Base-by-base conservation (phyloP, 2,113 vertebrate genomes). In the Struthidea cinerea region DNA sequence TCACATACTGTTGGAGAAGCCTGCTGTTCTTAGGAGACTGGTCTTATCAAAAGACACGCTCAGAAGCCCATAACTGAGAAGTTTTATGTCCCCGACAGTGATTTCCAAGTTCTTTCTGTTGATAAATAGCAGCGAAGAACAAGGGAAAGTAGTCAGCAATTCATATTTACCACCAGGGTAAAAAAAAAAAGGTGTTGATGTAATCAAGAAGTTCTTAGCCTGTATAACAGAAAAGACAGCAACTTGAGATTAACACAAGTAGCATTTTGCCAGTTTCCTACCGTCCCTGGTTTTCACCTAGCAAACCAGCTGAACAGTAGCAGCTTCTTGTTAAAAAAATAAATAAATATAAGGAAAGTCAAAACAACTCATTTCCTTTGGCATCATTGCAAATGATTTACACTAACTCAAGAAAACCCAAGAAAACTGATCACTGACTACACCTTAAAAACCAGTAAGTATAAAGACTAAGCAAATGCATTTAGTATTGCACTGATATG, bases 341-440 rank as follows among this genome's bases (percentile, higher is more conserved):
- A 97, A 97, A 96, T 97, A 97, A 97, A 96, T 89, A 94, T 10
- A 82, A 87, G 75, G 93, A 89, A 90, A 95, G 79, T 95, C 85
- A 95, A 96, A 96, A 93, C 94, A 97, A 96, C 91, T 96, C 81
- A 88, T 94, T 97, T 98, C 98, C 98, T 98, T 98, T 98, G 98
- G 98, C 98, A 98, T 98, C 94, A 94, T 93, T 91, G 96, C 95
- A 98, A 97, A 97, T 93, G 97, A 97, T 70, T 90, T 96, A 97
- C 92, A 95, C 76, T 96, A 97, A 97, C 64, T 96, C 93, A 92
- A 96, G 92, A 95, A 89, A 96, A 97, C 53, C 55, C 88, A 61
- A 69, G 81, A 94, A 91, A 90, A 88, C 46, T 17, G 52, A 96
- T 74, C 96, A 84, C 87, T 94, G 92, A 94, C 97, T 96, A 92